phyloP scores from a whole-genome alignment of 1,140 invertebrate species.

The Drosophila oshimai region DNA sequence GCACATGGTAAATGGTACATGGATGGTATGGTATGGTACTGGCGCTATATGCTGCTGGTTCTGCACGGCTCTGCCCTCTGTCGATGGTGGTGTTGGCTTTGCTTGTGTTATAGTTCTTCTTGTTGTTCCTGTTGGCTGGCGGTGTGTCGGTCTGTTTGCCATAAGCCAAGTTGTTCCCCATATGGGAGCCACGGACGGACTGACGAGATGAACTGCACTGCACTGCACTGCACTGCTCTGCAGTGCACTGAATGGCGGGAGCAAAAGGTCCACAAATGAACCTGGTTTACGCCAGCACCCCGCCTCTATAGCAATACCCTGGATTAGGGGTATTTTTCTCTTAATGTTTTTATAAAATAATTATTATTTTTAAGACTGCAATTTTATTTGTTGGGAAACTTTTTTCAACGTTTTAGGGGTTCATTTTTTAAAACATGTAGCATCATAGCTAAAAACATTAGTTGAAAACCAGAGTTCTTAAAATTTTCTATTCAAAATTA shows the following conservation, averaged over 20 bases:
- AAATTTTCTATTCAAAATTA: no score
- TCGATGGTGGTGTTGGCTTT: background rate
- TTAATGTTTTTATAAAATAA: no score
- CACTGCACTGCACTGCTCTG: background rate
- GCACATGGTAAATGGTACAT: no score
- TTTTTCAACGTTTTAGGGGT: no score
- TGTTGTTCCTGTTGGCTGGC: background rate
- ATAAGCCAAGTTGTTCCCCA: conserved; percentile 35
- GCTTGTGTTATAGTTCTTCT: background rate
- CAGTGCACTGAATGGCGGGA: background rate
- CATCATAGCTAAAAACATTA: no score
- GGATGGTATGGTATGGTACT: background rate
- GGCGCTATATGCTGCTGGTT: background rate
- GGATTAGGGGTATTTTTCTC: background rate
- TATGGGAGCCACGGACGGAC: conserved; percentile 5
- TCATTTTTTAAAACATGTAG: no score
- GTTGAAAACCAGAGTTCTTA: no score
- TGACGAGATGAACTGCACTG: conserved; percentile 27
- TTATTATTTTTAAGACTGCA: no score
- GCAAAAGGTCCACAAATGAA: conserved; percentile 15
- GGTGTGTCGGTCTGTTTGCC: conserved; percentile 47
- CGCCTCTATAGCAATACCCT: background rate
- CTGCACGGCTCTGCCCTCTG: no score
- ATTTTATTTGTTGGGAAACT: no score
- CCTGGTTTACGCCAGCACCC: background rate